Percentiles rank a stretch among this genome's conserved stretches.
Conservation (phyloP, 1,140 invertebrate genomes). For the Polypedilum pembai region DNA sequence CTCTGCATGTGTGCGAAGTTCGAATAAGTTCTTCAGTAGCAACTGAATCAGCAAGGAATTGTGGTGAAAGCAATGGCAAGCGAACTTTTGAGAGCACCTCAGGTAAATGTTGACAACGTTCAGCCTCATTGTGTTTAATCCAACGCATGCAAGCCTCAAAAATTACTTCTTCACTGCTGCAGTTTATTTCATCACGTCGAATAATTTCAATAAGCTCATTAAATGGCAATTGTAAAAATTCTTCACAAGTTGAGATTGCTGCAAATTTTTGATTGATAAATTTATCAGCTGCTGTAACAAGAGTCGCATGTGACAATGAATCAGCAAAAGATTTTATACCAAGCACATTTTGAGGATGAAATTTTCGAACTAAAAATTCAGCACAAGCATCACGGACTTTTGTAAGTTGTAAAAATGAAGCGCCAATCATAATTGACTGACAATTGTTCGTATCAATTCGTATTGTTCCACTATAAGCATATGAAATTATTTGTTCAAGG, state of each 20-base stretch:
- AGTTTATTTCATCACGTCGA: conserved; percentile 70
- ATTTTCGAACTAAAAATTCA: conserved; percentile 65
- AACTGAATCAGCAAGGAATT: conserved; percentile 75
- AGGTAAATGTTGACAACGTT: conserved; percentile 54
- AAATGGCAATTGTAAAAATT: conserved; percentile 55
- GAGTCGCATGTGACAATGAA: conserved; percentile 61
- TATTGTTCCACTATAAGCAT: conserved; percentile 77
- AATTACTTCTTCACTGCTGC: conserved; percentile 62
- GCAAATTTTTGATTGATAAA: conserved; percentile 79
- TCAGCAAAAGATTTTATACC: conserved; percentile 78
- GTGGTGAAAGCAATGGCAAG: conserved; percentile 71
- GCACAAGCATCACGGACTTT: conserved; percentile 79
- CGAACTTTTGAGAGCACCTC: conserved; percentile 67
- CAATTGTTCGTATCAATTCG: conserved; percentile 74
- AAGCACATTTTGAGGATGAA: conserved; percentile 78
- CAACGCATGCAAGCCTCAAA: conserved; percentile 79
- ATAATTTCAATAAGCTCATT: conserved; percentile 65
- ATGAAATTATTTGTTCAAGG: conserved; percentile 76
- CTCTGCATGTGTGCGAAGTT: conserved; percentile 67
- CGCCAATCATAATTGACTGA: conserved; percentile 78
- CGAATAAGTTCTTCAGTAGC: conserved; percentile 74
- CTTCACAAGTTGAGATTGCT: conserved; percentile 68
- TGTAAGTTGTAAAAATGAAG: conserved; percentile 75
- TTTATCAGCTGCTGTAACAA: conserved; percentile 70
- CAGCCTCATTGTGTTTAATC: conserved; percentile 62